Evolutionary conservation across 2,888 invertebrate species (phyloP), one percentile per base, ranked within the genome.

Genomic region (Oscheius myriophilus): DNA sequence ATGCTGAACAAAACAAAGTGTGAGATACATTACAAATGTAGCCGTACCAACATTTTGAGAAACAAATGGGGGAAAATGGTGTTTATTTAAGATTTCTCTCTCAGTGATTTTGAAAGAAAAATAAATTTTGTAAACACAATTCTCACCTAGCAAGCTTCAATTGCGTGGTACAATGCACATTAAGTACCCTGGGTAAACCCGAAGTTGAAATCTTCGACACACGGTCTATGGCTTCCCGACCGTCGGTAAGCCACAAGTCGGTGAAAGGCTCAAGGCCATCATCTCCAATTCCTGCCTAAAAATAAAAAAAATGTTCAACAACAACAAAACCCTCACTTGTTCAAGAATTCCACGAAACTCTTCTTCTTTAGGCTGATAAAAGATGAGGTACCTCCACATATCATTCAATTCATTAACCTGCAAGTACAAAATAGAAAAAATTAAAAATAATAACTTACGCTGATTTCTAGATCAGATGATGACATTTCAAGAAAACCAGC

Each of bases 281-380:
- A 14, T 43, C 46, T 3, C 42, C 12, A 9, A 63, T 42, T 26
- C 45, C 43, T 25, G 26, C 45, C 55, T 65, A 26, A 16, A 65
- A 23, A 7, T 21, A 23, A 41, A 16, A 33, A n/a, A 52, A 25
- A 49, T 46, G 25, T 25, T 6, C 25, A 25, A 26, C 39, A 39
- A 42, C 16, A 4, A 41, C 1, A 26, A 7, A 4, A 33, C 52
- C 54, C 43, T 51, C 4, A 14, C n/a, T n/a, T n/a, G n/a, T n/a
- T n/a, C 4, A n/a, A 45, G 25, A 54, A 23, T 23, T 14, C 23
- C 18, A 9, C 45, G 45, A 18, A 55, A 55, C 1, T 54, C 41
- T 2, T 42, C 65, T 65, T 59, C 67, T 26, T 67, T 67, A 6
- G 59, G 67, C 46, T 67, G 67, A 43, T 59, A 18, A 25, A 59